Conservation (phyloP, 2,888 invertebrate species). For the Platycheirus albimanus region DNA sequence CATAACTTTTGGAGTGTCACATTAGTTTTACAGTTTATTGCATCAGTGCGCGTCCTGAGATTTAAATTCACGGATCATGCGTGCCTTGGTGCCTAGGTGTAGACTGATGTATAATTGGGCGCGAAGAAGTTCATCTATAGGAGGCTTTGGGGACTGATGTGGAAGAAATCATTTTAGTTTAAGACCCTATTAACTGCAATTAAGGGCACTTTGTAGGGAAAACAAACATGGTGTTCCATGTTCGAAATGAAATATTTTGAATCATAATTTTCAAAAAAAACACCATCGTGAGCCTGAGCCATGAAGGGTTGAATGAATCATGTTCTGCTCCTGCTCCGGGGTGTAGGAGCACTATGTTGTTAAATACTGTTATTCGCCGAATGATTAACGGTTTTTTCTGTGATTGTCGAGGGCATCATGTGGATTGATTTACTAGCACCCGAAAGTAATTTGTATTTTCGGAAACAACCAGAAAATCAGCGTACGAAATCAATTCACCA, state of each 20-base stretch:
- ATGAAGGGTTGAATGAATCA: conserved; percentile 69
- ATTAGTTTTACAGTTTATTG: conserved; percentile 72
- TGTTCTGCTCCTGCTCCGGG: conserved; percentile 32
- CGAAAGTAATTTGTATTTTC: neutral
- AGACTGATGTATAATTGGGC: conserved; percentile 69
- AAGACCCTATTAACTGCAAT: conserved; percentile 71
- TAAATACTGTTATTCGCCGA: conserved; percentile 68
- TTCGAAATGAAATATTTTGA: conserved; percentile 67
- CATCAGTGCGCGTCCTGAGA: conserved; percentile 60
- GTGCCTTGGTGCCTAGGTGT: conserved; percentile 65
- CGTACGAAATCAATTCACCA: conserved; percentile 29
- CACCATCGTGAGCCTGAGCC: neutral
- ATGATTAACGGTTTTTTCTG: conserved; percentile 60
- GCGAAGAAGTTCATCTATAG: conserved; percentile 50
- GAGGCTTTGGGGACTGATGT: conserved; percentile 18
- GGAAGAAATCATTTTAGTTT: conserved; percentile 55
- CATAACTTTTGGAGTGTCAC: conserved; percentile 71
- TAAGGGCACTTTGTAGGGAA: conserved; percentile 68
- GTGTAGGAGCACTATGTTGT: conserved; percentile 47
- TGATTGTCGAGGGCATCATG: conserved; percentile 23
- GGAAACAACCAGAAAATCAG: neutral
- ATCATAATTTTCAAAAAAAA: conserved; percentile 69
- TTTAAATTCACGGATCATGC: conserved; percentile 41
- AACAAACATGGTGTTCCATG: conserved; percentile 59
- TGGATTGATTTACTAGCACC: conserved; percentile 23